Evolutionary conservation across 2,797 vertebrate species (phyloP).

Genomic region (Phylloscopus collybita): DNA sequence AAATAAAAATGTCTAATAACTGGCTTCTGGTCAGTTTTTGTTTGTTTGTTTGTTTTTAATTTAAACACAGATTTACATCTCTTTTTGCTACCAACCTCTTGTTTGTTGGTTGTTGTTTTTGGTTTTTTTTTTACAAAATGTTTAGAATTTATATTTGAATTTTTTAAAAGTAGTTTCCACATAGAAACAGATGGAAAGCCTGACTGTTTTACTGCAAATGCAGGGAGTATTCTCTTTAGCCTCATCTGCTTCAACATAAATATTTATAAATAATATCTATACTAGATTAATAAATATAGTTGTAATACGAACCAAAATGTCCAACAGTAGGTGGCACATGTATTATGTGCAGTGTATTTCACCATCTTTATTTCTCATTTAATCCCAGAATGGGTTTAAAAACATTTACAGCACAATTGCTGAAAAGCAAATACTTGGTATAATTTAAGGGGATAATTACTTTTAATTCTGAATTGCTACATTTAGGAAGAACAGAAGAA

Average conservation of each 20-base stretch:
- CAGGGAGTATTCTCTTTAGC: background rate
- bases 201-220: background rate
- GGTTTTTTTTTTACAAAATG: background rate
- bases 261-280: background rate
- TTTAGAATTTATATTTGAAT: background rate
- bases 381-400: background rate
- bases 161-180: background rate
- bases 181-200: background rate
- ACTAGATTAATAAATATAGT: background rate
- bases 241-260: background rate
- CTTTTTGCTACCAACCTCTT: background rate
- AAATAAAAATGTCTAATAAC: background rate
- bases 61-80: background rate
- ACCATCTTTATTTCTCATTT: background rate
- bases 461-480: background rate
- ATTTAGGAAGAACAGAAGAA: background rate
- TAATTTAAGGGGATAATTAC: background rate
- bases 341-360: background rate
- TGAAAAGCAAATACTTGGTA: background rate
- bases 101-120: background rate
- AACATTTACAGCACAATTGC: background rate
- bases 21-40: background rate
- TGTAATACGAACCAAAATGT: background rate
- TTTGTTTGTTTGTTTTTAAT: background rate
- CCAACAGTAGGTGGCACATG: background rate